Percentiles rank a stretch among this genome's conserved stretches.
phyloP scores from a whole-genome alignment of 2,797 vertebrate genomes.

The Spea hammondii region DNA sequence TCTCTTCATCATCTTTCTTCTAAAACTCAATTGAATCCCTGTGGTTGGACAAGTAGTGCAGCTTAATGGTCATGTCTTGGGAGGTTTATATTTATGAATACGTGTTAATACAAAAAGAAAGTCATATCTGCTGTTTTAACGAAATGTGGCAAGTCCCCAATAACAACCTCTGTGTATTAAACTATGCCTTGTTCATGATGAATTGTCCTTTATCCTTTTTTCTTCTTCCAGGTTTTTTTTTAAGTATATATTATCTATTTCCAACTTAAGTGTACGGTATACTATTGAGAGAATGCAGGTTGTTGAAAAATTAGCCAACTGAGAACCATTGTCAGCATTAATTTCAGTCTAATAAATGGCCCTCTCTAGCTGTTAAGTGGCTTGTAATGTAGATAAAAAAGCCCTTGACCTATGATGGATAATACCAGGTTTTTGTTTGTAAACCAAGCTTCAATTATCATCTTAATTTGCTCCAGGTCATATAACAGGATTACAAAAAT shows the following conservation, averaged over 20 bases:
- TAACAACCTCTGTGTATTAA: conserved; percentile 1
- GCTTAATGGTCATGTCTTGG: neutral
- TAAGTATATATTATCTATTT: conserved; percentile 71
- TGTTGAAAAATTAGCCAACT: conserved; percentile 76
- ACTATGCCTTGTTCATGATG: conserved; percentile 25
- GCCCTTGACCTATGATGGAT: conserved; percentile 71
- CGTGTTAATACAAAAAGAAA: neutral
- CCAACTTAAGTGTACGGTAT: conserved; percentile 64
- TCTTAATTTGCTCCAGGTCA: conserved; percentile 71
- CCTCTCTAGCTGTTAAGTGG: conserved; percentile 72
- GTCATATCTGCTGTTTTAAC: neutral
- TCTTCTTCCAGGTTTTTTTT: conserved; percentile 32
- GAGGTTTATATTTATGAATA: conserved; percentile 7
- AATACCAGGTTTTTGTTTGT: conserved; percentile 68
- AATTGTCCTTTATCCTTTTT: conserved; percentile 27
- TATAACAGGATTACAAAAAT: conserved; percentile 65
- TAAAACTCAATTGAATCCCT: neutral
- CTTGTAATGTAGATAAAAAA: conserved; percentile 70
- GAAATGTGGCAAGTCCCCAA: conserved; percentile 13
- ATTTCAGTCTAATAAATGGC: conserved; percentile 73
- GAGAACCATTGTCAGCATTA: conserved; percentile 75
- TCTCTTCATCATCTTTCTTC: neutral
- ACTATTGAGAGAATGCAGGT: conserved; percentile 70
- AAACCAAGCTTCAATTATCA: conserved; percentile 71
- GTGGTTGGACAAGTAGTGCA: neutral